Percentiles rank a stretch among this genome's conserved stretches.
These are phyloP conservation scores for Gadopsis marmoratus DNA, from an alignment of 2,797 vertebrate genomes.

Conservation along the genomic window DNA sequence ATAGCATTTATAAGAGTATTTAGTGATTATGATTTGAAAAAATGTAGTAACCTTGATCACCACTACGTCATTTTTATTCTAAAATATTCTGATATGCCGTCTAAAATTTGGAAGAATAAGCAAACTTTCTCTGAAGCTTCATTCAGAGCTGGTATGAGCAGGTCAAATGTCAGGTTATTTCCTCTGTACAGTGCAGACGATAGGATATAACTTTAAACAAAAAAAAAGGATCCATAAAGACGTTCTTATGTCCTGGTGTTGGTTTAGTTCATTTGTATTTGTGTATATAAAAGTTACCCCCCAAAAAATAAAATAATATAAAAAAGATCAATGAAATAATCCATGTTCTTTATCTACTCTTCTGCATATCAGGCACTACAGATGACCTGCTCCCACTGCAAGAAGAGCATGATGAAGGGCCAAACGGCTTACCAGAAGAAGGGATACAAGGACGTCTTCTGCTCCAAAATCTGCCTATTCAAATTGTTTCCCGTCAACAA, in stretches of 20 bases:
- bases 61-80: neutral
- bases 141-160: neutral
- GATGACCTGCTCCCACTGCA: constrained; percentile 90
- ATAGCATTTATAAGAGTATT: neutral
- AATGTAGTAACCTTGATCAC: neutral
- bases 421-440: constrained; percentile 97
- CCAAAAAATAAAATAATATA: no score
- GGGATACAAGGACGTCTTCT: constrained; percentile 93
- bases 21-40: neutral
- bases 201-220: neutral
- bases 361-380: constrained; percentile 1
- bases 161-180: neutral
- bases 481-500: constrained; percentile 40
- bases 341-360: neutral
- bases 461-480: constrained; percentile 93
- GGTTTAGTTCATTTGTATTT: neutral
- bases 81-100: neutral
- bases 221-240: no score
- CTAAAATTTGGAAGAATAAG: neutral
- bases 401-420: constrained; percentile 91
- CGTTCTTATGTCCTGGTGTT: neutral
- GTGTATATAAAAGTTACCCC: neutral
- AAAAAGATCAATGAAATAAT: neutral
- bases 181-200: neutral
- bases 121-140: neutral